Percentiles rank a stretch among this genome's conserved stretches.
phyloP scores from a whole-genome alignment of 2,797 vertebrate species.

The Erethizon dorsatum region DNA sequence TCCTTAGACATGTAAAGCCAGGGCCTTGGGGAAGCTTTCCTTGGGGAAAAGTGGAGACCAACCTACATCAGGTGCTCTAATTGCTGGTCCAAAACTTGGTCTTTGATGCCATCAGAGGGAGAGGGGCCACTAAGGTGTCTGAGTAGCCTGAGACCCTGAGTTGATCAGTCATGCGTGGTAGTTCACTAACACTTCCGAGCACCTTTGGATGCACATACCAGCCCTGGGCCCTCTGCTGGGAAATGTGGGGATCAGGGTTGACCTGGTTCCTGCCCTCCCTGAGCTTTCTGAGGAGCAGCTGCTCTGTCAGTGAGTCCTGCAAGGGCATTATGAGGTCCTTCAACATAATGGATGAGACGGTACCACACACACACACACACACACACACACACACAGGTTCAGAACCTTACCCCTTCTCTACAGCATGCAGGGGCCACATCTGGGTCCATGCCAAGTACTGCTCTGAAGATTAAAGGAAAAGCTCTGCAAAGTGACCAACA shows the following conservation, averaged over 20 bases:
- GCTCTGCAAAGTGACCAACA: rapidly evolving
- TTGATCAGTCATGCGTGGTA: rapidly evolving
- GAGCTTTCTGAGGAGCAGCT: not conserved
- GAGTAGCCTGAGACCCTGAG: too few species aligned
- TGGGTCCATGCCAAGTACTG: rapidly evolving
- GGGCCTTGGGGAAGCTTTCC: not conserved
- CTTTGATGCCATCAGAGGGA: not conserved
- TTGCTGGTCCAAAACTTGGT: not conserved
- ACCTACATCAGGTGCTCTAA: not conserved
- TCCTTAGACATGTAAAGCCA: not conserved
- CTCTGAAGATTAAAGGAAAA: not conserved
- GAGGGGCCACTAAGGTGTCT: rapidly evolving
- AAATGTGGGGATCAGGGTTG: too few species aligned
- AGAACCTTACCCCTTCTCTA: too few species aligned
- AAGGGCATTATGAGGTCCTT: not conserved
- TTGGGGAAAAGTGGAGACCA: not conserved
- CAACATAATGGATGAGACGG: rapidly evolving
- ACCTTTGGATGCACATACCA: rapidly evolving
- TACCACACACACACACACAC: not conserved
- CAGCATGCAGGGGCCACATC: rapidly evolving
- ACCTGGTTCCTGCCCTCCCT: not conserved
- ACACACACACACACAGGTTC: not conserved
- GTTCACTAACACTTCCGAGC: rapidly evolving
- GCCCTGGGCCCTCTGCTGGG: rapidly evolving
- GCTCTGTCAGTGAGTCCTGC: rapidly evolving